Base-by-base conservation (phyloP, 1,140 invertebrate genomes). In the Orius insidiosus region DNA sequence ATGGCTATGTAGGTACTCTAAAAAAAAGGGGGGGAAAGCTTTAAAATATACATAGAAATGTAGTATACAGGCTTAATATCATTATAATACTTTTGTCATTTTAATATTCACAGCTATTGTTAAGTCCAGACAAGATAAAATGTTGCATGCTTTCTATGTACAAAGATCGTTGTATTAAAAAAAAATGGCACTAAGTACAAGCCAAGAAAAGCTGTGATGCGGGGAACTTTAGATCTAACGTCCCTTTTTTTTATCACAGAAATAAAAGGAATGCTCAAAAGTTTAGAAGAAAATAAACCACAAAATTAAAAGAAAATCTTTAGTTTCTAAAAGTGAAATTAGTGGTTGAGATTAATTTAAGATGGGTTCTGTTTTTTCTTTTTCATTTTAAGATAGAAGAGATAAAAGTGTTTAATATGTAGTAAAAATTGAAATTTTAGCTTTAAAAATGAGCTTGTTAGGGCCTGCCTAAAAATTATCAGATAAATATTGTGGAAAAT, bases 1-100 rank as follows among this genome's bases (percentile, higher is more conserved):
- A 24, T 24, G 24, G 24, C 24, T 24, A 24, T 24, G 24, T 24
- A 24, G 24, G 24, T 24, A 24, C 24, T n/a, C n/a, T 24, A 24
- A 24, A 24, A 48, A 48, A 48, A 42, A 32, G 46, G 46, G 33
- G 19, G 11, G 33, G 32, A 16, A 24, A 41, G 14, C 24, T 24
- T 39, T 39, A 18, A 39, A 39, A 39, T 39, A 39, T 15, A 18
- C 10, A 19, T 39, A 39, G 37, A 18, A 39, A 39, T n/a, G n/a
- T 18, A 39, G 15, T 39, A 18, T 18, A 16, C 19, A n/a, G n/a
- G 6, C 35, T 46, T 46, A 37, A 30, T 43, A n/a, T n/a, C 24
- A 30, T 43, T 43, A 9, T 32, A 30, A 30, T 18, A 40, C 16
- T 40, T 16, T 40, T 18, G 16, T 15, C 38, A 10, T 15, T 18